These are phyloP conservation scores for Gastrophryne carolinensis DNA, from an alignment of 2,797 vertebrate species.

Conservation along the genomic window DNA sequence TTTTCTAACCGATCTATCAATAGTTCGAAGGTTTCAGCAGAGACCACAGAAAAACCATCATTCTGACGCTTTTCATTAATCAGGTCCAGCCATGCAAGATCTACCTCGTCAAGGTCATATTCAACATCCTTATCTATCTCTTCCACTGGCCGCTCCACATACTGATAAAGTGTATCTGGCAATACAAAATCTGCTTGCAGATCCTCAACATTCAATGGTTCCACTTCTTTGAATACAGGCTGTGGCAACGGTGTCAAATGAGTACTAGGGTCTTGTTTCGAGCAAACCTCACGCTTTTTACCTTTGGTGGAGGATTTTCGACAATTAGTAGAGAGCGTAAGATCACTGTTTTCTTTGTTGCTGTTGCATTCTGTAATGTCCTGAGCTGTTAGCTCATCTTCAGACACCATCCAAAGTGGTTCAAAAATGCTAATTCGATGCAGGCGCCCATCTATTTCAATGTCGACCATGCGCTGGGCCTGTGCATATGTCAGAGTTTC, in stretches of 20 bases:
- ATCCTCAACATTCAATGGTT: conserved; percentile 66
- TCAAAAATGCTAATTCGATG: conserved; percentile 95
- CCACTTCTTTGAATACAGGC: conserved; percentile 84
- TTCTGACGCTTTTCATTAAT: conserved; percentile 89
- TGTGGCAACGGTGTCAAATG: conserved; percentile 77
- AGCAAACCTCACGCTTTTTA: conserved; percentile 81
- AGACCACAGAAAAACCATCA: conserved; percentile 84
- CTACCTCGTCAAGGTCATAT: conserved; percentile 98
- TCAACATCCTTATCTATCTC: conserved; percentile 90
- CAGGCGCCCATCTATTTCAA: conserved; percentile 92
- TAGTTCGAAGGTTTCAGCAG: conserved; percentile 89
- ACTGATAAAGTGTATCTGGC: conserved; percentile 85
- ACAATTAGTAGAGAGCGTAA: conserved; percentile 76
- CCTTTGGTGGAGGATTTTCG: conserved; percentile 76
- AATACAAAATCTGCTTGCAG: conserved; percentile 76
- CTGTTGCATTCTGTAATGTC: conserved; percentile 96
- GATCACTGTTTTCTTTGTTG: conserved; percentile 97
- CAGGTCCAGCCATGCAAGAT: conserved; percentile 95
- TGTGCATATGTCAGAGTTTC: conserved; percentile 94
- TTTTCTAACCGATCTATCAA: conserved; percentile 91
- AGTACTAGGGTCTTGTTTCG: conserved; percentile 63
- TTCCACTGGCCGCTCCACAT: conserved; percentile 82
- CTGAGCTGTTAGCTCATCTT: conserved; percentile 95
- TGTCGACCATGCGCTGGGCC: conserved; percentile 95
- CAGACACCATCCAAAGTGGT: conserved; percentile 88